Base-by-base conservation (phyloP, 1,140 invertebrate species). In the Gryon sp. region DNA sequence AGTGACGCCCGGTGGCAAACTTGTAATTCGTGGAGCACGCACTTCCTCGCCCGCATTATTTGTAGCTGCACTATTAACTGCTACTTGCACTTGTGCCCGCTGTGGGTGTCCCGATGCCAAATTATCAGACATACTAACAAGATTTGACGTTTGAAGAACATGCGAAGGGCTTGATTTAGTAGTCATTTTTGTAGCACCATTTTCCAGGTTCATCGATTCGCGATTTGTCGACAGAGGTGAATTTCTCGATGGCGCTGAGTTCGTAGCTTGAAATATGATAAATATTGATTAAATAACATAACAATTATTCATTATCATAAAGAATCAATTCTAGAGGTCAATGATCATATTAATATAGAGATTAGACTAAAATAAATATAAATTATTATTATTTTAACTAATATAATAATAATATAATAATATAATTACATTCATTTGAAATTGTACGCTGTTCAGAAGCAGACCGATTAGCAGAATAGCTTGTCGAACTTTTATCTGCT, bases 1-100 rank as follows among this genome's bases (percentile, higher is more conserved):
- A 1, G 87, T 89, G 7, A 89, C 87, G 4, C 87, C 87, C 7
- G 87, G 87, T 0, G 87, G 87, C 5, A 89, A 72, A 68, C 87
- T 88, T 0, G 82, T 88, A 14, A 89, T 88, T 28, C 86, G 81
- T 1, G 86, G 87, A 2, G 81, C 81, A 22, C 76, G 46, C 28
- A 62, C 14, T 8, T 85, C 83, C 5, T 87, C 81, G 5, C 46
- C 65, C 0, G 70, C 28, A 6, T n/a, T n/a, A n/a, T 32, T 28
- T 0, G 77, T 62, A 1, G 79, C 40, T 7, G 83, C 82, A 50
- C 83, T 88, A 1, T 57, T 85, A 4, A 87, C 84, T 8, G 84
- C 77, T 14, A 83, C 76, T 66, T 89, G 87, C 2, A 88, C 83
- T 40, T 86, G 87, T 2, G 84, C 85, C 19, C 72, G 62, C 9